Base-by-base conservation (phyloP, 2,113 vertebrate genomes). In the Beaufortia kweichowensis region DNA sequence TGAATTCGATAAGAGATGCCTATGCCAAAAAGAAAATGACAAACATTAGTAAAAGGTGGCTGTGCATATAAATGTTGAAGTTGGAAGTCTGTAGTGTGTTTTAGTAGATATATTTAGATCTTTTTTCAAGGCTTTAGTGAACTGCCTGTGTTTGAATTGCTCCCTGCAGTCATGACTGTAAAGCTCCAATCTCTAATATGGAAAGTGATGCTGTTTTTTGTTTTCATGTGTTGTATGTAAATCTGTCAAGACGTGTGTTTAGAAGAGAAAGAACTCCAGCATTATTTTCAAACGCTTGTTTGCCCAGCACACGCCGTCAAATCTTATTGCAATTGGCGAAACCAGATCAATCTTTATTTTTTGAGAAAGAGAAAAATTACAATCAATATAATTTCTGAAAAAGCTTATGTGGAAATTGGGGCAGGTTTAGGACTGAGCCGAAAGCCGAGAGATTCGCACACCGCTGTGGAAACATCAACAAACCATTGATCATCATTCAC, bases 401-500 rank as follows among this genome's bases (percentile, higher is more conserved):
- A 57, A 71, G 9, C 28, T 35, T 53, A 19, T 39, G 73, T 35
- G 9, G 43, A 35, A 64, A 33, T 11, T 14, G 3, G 17, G 39
- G 4, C 50, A 57, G 60, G 28, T 28, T 71, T 23, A 48, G 3
- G 23, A 17, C 9, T 65, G 41, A 9, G 41, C 48, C 31, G 8
- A 50, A 53, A 8, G 15, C 28, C 62, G 50, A 41, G 50, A 68
- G 19, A 62, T 70, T 48, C 23, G 48, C 6, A 3, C 10, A 48
- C 19, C 2, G 14, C 7, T 26, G 68, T 24, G 17, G 4, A 67
- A 77, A 35, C 55, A 17, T 3, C 31, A 65, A 64, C 21, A 12
- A 5, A 17, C 23, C 33, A 63, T 57, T 71, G 68, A 71, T 71
- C 68, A 71, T 57, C 50, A 35, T 41, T 43, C 31, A 28, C 55